phyloP scores from a whole-genome alignment of 2,888 invertebrate genomes.

The Cataglyphis altisquamis region DNA sequence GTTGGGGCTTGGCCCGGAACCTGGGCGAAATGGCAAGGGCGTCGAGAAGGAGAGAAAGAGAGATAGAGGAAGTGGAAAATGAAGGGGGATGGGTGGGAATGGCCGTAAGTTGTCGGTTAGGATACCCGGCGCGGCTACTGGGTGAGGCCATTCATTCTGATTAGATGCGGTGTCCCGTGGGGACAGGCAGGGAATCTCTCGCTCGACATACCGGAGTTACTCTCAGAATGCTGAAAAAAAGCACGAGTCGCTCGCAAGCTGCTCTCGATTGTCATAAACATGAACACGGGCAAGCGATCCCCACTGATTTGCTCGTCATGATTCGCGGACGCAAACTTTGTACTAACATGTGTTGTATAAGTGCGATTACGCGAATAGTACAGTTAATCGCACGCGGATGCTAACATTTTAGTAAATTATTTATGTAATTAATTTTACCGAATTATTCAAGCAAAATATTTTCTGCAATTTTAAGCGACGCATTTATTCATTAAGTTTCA shows the following conservation, averaged over 20 bases:
- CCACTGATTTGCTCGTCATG: constrained; percentile 29
- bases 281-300: constrained; percentile 18
- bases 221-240: constrained; percentile 65
- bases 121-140: constrained; percentile 76
- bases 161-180: constrained; percentile 82
- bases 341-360: neutral
- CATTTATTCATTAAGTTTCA: neutral
- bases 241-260: constrained; percentile 52
- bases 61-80: neutral
- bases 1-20: constrained; percentile 69
- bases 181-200: constrained; percentile 76
- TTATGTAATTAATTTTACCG: neutral
- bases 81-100: constrained; percentile 30
- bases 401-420: neutral
- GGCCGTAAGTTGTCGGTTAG: constrained; percentile 78
- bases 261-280: constrained; percentile 50
- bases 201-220: constrained; percentile 72
- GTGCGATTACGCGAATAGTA: neutral
- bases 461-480: neutral
- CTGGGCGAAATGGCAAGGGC: constrained; percentile 63
- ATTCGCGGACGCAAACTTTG: neutral
- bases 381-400: neutral
- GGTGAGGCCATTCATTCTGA: constrained; percentile 83
- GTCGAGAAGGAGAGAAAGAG: constrained; percentile 15
- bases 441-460: neutral